Evolutionary conservation across 2,797 vertebrate genomes (phyloP).

Genomic region (Mycteria americana): DNA sequence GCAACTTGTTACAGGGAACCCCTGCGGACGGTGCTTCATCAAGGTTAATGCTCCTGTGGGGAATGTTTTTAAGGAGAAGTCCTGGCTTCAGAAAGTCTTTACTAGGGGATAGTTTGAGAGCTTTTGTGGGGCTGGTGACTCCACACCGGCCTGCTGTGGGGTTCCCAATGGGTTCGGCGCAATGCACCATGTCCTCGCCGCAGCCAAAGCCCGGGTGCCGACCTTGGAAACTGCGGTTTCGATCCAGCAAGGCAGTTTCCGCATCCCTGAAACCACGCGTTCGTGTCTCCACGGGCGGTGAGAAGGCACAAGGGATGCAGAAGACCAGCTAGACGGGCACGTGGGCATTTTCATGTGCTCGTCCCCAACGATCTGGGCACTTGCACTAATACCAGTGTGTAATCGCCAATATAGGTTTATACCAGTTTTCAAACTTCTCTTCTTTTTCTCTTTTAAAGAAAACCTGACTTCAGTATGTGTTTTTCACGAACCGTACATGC

Average conservation of each 20-base stretch:
- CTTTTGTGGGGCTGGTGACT: background rate
- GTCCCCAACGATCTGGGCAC: rapidly evolving
- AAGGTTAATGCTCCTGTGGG: background rate
- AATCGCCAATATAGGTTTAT: rapidly evolving
- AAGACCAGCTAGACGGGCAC: background rate
- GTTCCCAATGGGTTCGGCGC: rapidly evolving
- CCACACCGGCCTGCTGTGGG: rapidly evolving
- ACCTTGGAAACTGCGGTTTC: rapidly evolving
- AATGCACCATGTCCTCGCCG: rapidly evolving
- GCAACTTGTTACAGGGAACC: background rate
- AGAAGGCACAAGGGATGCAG: background rate
- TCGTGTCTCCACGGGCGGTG: rapidly evolving
- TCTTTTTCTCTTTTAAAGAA: background rate
- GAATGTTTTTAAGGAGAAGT: background rate
- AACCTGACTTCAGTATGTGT: background rate
- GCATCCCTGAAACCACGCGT: rapidly evolving
- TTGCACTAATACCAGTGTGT: rapidly evolving
- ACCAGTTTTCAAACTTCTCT: background rate
- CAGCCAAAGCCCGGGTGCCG: rapidly evolving
- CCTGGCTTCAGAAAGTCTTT: background rate
- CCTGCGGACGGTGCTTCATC: background rate
- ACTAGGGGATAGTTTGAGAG: background rate
- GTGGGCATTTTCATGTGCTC: rapidly evolving
- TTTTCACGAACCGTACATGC: background rate
- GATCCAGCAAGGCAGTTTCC: background rate